Conservation (phyloP, 2,888 invertebrate species). For the Chrysomela aeneicollis region DNA sequence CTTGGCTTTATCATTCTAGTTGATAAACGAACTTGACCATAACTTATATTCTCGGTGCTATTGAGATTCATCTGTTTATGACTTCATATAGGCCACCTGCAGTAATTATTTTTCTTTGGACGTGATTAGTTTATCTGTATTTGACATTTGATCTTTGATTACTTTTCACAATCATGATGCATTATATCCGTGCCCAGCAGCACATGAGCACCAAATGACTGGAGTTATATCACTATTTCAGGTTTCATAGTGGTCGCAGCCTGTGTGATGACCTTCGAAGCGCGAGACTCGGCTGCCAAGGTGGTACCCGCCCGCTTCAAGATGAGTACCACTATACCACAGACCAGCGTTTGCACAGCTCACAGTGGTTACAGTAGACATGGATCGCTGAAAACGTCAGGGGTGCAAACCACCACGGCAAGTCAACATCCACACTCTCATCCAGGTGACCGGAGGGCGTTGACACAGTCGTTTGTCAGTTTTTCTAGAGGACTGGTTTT, state of each 20-base stretch:
- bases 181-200: too few relatives aligned
- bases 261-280: constrained; percentile 98
- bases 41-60: too few relatives aligned
- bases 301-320: constrained; percentile 83
- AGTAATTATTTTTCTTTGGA: too few relatives aligned
- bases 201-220: too few relatives aligned
- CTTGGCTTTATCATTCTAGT: too few relatives aligned
- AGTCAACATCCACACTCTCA: constrained; percentile 36
- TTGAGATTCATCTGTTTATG: too few relatives aligned
- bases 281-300: constrained; percentile 91
- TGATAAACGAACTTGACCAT: too few relatives aligned
- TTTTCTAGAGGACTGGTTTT: constrained; percentile 62
- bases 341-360: constrained; percentile 37
- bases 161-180: too few relatives aligned
- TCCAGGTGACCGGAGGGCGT: constrained; percentile 51
- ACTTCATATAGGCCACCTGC: too few relatives aligned
- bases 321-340: constrained; percentile 52
- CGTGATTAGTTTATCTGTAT: too few relatives aligned
- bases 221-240: too few relatives aligned
- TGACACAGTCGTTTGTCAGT: constrained; percentile 64
- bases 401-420: constrained; percentile 46
- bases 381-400: constrained; percentile 56
- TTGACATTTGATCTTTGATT: too few relatives aligned
- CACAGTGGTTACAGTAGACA: constrained; percentile 45
- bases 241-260: constrained; percentile 96